Evolutionary conservation across 2,113 vertebrate species (phyloP), one percentile per base, ranked within the genome.

Genomic region (Channa argus): DNA sequence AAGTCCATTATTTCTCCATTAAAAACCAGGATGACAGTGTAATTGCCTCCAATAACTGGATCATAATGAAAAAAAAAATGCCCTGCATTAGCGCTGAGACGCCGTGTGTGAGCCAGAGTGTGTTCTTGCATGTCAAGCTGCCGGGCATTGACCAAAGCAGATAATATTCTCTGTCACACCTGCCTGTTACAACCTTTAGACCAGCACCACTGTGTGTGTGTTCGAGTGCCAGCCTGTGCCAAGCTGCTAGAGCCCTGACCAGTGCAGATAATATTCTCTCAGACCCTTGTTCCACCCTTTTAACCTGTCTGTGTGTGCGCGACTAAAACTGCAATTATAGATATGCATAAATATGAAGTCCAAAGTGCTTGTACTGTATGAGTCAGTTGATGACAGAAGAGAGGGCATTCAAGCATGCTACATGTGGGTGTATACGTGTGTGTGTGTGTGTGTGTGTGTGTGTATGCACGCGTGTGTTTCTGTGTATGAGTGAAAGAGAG

Each of bases 1-100:
- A 15, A 78, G 10, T 82, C 78, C 68, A 88, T 91, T 84, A 88
- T 79, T 71, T 70, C 71, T 63, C 71, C 79, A 82, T 90, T 89
- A 86, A 79, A 86, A 84, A 39, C 49, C 67, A 55, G 45, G 61
- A 74, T 72, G 87, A 86, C 78, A 52, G 5, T 78, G 67, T 87
- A 86, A 90, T 88, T 87, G 80, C 63, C 71, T 86, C 60, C 71
- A 71, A 44, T 71, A 73, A 62, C 51, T 47, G 71, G 11, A 33
- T 53, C 67, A 56, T 77, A 69, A 86, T 83, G 68, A 80, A 51
- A 65, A 77, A 71, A 74, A 82, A 74, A 75, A 74, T 73, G 58
- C 73, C 67, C n/a, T 5, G 15, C 71, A 82, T 72, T 80, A 76
- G 36, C 8, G 36, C 41, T 2, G 33, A 56, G 50, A 49, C 5